phyloP scores from a whole-genome alignment of 2,113 vertebrate species.

The Bubalus kerabau region DNA sequence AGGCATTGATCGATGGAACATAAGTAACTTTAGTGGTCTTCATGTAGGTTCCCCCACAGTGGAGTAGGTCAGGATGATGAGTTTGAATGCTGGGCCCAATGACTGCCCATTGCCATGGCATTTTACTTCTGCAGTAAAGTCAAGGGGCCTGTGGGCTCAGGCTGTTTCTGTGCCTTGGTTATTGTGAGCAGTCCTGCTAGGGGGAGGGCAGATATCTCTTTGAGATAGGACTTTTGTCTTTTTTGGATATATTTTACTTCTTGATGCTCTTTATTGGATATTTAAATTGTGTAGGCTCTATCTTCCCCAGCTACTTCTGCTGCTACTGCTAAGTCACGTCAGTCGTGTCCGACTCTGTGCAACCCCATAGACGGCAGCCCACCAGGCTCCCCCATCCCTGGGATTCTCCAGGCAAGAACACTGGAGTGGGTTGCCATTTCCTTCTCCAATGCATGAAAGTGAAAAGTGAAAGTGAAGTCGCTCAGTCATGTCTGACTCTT shows the following conservation, averaged over 20 bases:
- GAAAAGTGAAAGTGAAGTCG: too few species aligned
- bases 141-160: neutral
- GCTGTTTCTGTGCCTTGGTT: neutral
- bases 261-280: neutral
- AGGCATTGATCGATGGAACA: slow-evolving; percentile 64
- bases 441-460: too few species aligned
- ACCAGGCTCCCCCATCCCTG: too few species aligned
- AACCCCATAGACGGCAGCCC: too few species aligned
- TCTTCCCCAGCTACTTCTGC: neutral
- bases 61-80: neutral
- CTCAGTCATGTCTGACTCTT: too few species aligned
- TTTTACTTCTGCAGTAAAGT: neutral
- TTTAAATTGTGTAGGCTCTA: neutral
- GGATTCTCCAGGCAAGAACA: too few species aligned
- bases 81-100: neutral
- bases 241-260: neutral
- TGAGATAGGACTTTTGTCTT: too few species aligned
- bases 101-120: neutral
- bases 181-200: neutral
- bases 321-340: too few species aligned
- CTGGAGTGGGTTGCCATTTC: too few species aligned
- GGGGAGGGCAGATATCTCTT: neutral
- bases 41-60: neutral
- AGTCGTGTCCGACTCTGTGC: too few species aligned
- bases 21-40: neutral